Evolutionary conservation across 2,797 vertebrate genomes (phyloP).

Genomic region (Epinephelus coioides): DNA sequence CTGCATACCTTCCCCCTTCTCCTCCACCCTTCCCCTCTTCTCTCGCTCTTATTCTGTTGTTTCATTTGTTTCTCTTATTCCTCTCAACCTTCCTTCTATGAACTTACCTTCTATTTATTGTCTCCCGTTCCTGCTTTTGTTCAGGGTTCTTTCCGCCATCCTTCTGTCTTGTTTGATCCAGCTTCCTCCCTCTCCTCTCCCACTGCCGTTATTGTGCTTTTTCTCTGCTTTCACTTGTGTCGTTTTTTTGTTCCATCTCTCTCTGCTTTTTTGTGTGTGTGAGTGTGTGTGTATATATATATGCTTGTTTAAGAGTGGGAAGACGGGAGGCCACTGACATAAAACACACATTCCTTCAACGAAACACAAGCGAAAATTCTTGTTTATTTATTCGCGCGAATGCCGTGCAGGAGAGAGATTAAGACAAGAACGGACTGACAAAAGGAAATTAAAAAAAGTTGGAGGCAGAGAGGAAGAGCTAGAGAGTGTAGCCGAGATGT

Average conservation of each 20-base stretch:
- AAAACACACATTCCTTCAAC: conserved; percentile 39
- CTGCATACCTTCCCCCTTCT: neutral
- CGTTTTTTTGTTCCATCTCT: conserved; percentile 26
- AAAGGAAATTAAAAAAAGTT: conserved; percentile 52
- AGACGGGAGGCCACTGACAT: conserved; percentile 26
- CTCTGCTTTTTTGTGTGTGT: neutral
- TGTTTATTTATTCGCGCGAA: conserved; percentile 52
- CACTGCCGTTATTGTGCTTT: neutral
- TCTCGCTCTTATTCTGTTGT: neutral
- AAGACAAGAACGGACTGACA: conserved; percentile 36
- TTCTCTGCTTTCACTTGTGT: conserved; percentile 9
- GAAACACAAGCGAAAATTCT: conserved; percentile 18
- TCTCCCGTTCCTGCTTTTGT: conserved; percentile 23
- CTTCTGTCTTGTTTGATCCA: conserved; percentile 22
- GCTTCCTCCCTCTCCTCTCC: conserved; percentile 19
- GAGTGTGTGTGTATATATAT: neutral
- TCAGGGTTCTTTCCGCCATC: neutral
- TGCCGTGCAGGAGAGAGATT: conserved; percentile 36
- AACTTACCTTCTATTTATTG: conserved; percentile 17
- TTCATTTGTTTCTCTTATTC: conserved; percentile 24
- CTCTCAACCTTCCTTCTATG: neutral
- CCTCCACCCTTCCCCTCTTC: no score
- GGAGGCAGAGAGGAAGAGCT: conserved; percentile 12
- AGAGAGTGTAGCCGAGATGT: conserved; percentile 27
- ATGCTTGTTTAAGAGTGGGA: conserved; percentile 21